Percentiles rank a stretch among this genome's conserved stretches.
These are phyloP conservation scores for Plotosus lineatus DNA, from an alignment of 2,113 vertebrate species.

Conservation along the genomic window DNA sequence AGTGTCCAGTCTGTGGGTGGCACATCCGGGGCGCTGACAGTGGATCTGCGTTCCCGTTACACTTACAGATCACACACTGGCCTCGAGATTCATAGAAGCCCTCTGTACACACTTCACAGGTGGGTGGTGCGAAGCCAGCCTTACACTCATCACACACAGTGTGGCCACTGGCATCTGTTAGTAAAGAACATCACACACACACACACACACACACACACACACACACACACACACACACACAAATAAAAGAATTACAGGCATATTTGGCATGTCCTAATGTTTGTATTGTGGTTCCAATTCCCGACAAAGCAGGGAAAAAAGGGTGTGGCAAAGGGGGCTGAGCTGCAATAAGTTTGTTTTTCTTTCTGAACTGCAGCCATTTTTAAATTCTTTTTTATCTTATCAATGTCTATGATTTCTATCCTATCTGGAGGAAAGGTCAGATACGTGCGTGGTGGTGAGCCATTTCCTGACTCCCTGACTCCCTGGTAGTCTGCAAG, in stretches of 20 bases:
- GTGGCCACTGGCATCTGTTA: conserved; percentile 70
- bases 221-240: not conserved
- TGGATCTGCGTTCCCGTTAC: conserved; percentile 83
- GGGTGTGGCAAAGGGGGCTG: too few species aligned
- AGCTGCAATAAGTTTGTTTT: too few species aligned
- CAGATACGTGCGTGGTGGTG: too few species aligned
- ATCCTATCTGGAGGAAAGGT: too few species aligned
- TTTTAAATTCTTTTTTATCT: too few species aligned
- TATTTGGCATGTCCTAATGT: not conserved
- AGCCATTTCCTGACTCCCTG: too few species aligned
- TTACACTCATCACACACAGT: conserved; percentile 79
- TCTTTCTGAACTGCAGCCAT: too few species aligned
- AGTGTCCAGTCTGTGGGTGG: conserved; percentile 80
- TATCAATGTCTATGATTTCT: too few species aligned
- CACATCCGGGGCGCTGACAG: conserved; percentile 72
- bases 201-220: conserved; percentile 8
- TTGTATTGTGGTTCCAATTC: too few species aligned
- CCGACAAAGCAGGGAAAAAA: too few species aligned
- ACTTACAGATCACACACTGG: conserved; percentile 79
- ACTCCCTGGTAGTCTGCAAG: too few species aligned
- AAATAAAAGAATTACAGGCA: not conserved
- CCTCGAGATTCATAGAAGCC: conserved; percentile 83
- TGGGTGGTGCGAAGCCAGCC: conserved; percentile 71
- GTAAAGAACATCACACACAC: conserved; percentile 10
- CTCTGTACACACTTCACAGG: conserved; percentile 77